A percentile compares a stretch with the other conserved stretches of the same genome.
phyloP scores from a whole-genome alignment of 1,140 invertebrate species.

The Neomicropteryx cornuta region DNA sequence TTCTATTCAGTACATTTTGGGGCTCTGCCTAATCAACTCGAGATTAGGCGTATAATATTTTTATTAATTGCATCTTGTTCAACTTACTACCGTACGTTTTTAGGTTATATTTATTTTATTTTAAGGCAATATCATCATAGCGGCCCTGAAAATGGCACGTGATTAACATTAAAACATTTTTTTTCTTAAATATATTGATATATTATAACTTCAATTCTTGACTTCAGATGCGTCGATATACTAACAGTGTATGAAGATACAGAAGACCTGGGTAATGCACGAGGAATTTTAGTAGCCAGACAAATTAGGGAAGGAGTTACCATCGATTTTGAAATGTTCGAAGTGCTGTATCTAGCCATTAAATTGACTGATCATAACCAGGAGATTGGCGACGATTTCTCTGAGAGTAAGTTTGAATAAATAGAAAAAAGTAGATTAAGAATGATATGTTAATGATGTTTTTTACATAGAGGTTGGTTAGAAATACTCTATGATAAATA shows the following conservation, averaged over 20 bases:
- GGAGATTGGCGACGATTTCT: constrained; percentile 23
- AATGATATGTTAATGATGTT: constrained; percentile 1
- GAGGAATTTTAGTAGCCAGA: constrained; percentile 23
- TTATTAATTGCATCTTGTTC: too few relatives aligned
- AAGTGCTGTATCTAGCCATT: constrained; percentile 38
- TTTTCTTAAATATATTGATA: too few relatives aligned
- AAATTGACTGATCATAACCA: constrained; percentile 33
- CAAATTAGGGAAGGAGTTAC: constrained; percentile 29
- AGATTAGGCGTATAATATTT: too few relatives aligned
- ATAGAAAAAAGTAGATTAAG: neutral
- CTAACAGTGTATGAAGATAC: constrained; percentile 22
- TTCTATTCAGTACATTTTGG: too few relatives aligned
- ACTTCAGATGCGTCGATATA: constrained; percentile 31
- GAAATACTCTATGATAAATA: too few relatives aligned
- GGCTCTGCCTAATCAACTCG: too few relatives aligned
- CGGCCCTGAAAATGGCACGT: neutral
- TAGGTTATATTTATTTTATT: too few relatives aligned
- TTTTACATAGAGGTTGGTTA: too few relatives aligned
- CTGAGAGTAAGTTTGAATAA: constrained; percentile 33
- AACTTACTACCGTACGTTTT: too few relatives aligned
- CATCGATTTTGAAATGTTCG: constrained; percentile 45
- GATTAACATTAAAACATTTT: constrained; percentile 2
- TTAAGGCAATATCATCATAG: too few relatives aligned
- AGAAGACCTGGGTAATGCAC: constrained; percentile 17
- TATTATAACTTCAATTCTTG: too few relatives aligned